Evolutionary conservation across 2,888 invertebrate genomes (phyloP), one percentile per base, ranked within the genome.

Genomic region (Lochmaea capreae): DNA sequence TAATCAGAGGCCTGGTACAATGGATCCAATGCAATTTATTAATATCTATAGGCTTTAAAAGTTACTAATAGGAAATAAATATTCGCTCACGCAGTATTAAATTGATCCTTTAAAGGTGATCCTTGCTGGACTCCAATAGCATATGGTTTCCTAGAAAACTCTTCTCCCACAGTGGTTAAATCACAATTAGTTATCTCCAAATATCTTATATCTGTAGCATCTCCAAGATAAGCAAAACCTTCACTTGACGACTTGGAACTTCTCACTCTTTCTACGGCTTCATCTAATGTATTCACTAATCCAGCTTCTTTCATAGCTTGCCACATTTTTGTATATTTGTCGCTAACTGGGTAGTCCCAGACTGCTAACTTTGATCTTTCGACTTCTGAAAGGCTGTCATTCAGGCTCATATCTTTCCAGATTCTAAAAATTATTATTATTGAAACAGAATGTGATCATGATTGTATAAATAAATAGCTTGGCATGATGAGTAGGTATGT

Each of bases 271-370:
- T 90, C 89, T 0, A 98, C 88, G 0, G 97, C 98, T 78, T 94
- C 95, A 0, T 94, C 93, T 57, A 95, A 90, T 4, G 91, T 91
- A 43, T 91, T 89, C 0, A 98, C 98, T 12, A 98, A 90, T 0
- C 91, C 92, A 0, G 97, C 95, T 80, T 93, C 93, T 77, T 87
- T 87, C 97, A 98, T 99, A 0, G 96, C 96, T 85, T 97, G 96
- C 95, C 98, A 98, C 94, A 99, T 97, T 88, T 98, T 99, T 57
- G 97, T 98, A 87, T 97, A 99, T 84, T 97, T 98, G 87, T 99
- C 98, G 83, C 97, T 97, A 0, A 99, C 97, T 0, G 99, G 99
- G 86, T 99, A 99, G 86, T 99, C 98, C 98, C 98, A 99, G 0
- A 99, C 99, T 0, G 99, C 98, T 16, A 98, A 87, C 86, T 97